Evolutionary conservation across 2,113 vertebrate species (phyloP).

Genomic region (Nannospalax galili): DNA sequence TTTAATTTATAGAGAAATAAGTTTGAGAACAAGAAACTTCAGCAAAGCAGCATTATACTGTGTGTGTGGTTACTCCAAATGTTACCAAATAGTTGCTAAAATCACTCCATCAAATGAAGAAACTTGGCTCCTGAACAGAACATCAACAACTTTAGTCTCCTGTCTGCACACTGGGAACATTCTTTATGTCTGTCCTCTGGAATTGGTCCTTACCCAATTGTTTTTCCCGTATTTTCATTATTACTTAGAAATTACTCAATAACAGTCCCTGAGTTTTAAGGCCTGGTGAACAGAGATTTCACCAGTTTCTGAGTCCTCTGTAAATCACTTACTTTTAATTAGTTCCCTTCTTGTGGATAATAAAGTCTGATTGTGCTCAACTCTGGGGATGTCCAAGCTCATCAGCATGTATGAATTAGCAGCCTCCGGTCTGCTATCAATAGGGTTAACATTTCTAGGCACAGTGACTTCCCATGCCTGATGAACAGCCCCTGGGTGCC

Average conservation of each 20-base stretch:
- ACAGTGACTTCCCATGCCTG: slow-evolving; percentile 34
- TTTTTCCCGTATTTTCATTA: slow-evolving; percentile 29
- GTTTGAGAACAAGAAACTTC: background rate
- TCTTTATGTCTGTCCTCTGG: slow-evolving; percentile 12
- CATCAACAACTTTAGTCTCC: slow-evolving; percentile 1
- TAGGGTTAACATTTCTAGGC: slow-evolving; percentile 11
- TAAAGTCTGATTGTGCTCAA: slow-evolving; percentile 27
- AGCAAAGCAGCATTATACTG: background rate
- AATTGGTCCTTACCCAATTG: background rate
- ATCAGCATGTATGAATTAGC: background rate
- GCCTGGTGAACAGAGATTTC: slow-evolving; percentile 28
- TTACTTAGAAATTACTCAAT: slow-evolving; percentile 33
- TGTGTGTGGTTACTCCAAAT: background rate
- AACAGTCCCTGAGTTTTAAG: slow-evolving; percentile 22
- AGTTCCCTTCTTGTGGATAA: slow-evolving; percentile 3
- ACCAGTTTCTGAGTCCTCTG: slow-evolving; percentile 12
- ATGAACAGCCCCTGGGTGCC: slow-evolving; percentile 10
- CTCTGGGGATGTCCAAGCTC: background rate
- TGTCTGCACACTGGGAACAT: background rate
- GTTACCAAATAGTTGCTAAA: slow-evolving; percentile 26
- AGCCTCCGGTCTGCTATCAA: slow-evolving; percentile 7
- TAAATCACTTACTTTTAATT: slow-evolving; percentile 23
- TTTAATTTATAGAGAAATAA: slow-evolving; percentile 47
- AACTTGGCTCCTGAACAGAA: slow-evolving; percentile 16
- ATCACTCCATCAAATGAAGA: slow-evolving; percentile 27